Base-by-base conservation (phyloP, 1,140 invertebrate species). In the Papilio dardanus region DNA sequence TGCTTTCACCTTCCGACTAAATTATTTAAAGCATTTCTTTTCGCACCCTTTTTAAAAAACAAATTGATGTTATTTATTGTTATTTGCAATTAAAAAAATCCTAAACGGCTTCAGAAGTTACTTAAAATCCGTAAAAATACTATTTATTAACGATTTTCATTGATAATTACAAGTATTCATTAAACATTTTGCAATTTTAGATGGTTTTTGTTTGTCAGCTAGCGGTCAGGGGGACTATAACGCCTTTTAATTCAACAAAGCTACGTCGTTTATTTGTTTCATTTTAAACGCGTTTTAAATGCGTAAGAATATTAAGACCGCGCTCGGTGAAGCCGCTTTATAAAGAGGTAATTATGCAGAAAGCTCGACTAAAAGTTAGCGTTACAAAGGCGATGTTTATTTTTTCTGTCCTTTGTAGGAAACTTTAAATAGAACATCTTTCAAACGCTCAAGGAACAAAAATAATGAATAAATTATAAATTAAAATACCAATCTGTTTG, bases 301-400 rank as follows among this genome's bases (percentile, higher is more conserved):
- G 14, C 12, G 54, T 62, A 28, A 62, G 21, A 62, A 30, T 28
- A 62, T 30, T 62, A 28, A 62, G 24, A 28, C 2, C 50, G 54
- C 50, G 54, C 54, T 14, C 54, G 54, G 21, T 62, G 24, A 12
- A 28, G 54, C 54, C 12, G 54, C 21, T 62, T 62, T 62, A 24
- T 28, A 62, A 62, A 62, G 54, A 62, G 24, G 54, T 62, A 62
- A 62, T 62, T 62, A 62, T 62, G 54, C 24, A 62, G 54, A 62
- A 62, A 62, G 54, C 54, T 62, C 54, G 24, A n/a, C 54, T 62
- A 62, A 62, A 62, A 28, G 21, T 62, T 54, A 54, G 10, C 24
- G 24, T 28, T 62, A 62, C 54, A 62, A 62, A 62, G 54, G 54
- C 54, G 54, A 62, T 62, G 54, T 62, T 62, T 62, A 62, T 62